Evolutionary conservation across 2,797 vertebrate genomes (phyloP), one percentile per base, ranked within the genome.

Genomic region (Synanceia verrucosa): DNA sequence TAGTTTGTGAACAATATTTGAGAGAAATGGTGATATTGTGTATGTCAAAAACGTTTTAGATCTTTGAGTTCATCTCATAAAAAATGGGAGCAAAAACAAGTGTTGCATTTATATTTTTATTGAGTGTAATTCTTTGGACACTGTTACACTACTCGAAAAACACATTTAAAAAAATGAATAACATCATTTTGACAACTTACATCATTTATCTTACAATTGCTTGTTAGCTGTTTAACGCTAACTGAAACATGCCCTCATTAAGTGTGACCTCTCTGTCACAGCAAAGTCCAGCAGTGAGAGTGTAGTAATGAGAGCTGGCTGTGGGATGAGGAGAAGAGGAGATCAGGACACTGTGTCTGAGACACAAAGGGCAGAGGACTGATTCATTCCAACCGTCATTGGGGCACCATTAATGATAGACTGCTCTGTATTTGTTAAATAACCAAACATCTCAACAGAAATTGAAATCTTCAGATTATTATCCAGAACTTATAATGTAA

Each of bases 301-400:
- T 67, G 77, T 64, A 75, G 79, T 81, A 86, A 91, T 79, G 74
- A 88, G 62, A 89, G 74, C 69, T 70, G 63, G 59, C 61, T 85
- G 77, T 64, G 76, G 53, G 77, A 76, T 28, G 70, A 81, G 65
- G 31, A 75, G 29, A 39, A 71, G 66, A 52, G 82, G 53, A 65
- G 66, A 78, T 79, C 50, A 70, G 82, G 47, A 84, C 77, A 65
- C 64, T 26, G 52, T 33, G 76, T 77, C 74, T 80, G 34, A 62
- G 57, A 70, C 56, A 72, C 62, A 83, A 75, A 86, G 81, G 67
- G 61, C 70, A 73, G 55, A 75, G 23, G 58, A 52, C 39, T 53
- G 71, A 84, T 28, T 80, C 67, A 61, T 68, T 62, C 41, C 29
- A 37, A 60, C 46, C 6, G 29, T 44, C 16, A 26, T 21, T 52